Evolutionary conservation across 1,140 invertebrate species (phyloP), one percentile per base, ranked within the genome.

Genomic region (Danaus plexippus): DNA sequence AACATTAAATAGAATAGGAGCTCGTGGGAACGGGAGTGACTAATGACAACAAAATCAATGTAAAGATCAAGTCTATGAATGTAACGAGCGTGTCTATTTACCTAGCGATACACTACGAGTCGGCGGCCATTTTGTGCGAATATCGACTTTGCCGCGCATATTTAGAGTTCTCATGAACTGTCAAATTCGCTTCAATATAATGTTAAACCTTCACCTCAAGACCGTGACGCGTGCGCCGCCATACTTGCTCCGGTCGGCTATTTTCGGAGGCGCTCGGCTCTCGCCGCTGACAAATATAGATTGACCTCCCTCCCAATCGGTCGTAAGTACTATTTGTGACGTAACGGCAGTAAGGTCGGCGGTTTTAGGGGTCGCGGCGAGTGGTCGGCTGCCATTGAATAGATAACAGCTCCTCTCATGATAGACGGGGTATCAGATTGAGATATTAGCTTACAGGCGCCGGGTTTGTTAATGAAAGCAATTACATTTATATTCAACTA

Each of bases 151-250:
- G 75, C 62, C 49, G 10, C 9, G 41, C 48, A 8, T 0, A 9
- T 57, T 63, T 68, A 52, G 54, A 11, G 44, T 49, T 32, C 15
- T 12, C 15, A 54, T 43, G n/a, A 45, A 41, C 41, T 32, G 50
- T 52, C 47, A 54, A 47, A 52, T 57, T 57, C n/a, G 42, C 13
- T 58, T 57, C 60, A 63, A 60, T 71, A 15, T 80, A 83, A 86
- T 82, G 79, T 80, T 79, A 85, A 86, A 85, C 83, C 83, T 86
- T 86, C 82, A 87, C 83, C 83, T 87, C 77, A 84, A 85, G 85
- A 87, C 79, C 76, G 74, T 87, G 83, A 84, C 73, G 75, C 71
- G 49, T 67, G 49, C 59, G 74, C 58, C 69, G 79, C 80, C 78
- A 83, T 84, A 53, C 82, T 86, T 67, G 69, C 65, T 68, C 53